These are phyloP conservation scores for Crypturellus tataupa DNA, from an alignment of 2,797 vertebrate species.

Conservation along the genomic window DNA sequence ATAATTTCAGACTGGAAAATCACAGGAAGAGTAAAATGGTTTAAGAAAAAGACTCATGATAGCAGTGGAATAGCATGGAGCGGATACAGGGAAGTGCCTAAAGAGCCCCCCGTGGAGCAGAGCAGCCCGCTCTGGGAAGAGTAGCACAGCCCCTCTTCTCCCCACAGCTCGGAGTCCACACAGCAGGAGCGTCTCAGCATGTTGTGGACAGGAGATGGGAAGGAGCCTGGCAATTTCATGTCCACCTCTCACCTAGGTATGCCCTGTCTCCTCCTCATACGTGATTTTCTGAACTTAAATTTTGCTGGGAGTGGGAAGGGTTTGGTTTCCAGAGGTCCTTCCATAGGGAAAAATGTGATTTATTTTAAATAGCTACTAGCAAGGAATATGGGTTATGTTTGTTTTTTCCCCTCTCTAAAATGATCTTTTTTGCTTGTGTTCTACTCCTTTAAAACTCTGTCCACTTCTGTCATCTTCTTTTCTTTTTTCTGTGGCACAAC, in stretches of 20 bases:
- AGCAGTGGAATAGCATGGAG: background rate
- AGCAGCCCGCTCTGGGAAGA: background rate
- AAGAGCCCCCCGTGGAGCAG: background rate
- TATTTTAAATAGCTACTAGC: background rate
- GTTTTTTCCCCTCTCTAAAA: background rate
- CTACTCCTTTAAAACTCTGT: background rate
- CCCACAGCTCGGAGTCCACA: background rate
- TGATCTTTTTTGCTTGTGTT: background rate
- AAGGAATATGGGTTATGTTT: background rate
- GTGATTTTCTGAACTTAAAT: background rate
- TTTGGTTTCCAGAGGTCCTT: background rate
- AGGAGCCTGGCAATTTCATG: background rate
- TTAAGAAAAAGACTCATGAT: background rate
- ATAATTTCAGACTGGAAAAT: background rate
- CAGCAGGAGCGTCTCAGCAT: background rate
- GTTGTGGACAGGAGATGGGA: background rate
- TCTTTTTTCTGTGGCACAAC: background rate
- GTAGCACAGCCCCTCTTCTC: background rate
- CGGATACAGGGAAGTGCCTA: background rate
- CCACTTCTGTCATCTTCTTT: background rate
- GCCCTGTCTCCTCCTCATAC: background rate
- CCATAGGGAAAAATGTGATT: background rate
- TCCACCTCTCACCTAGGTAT: background rate
- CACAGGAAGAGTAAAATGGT: background rate
- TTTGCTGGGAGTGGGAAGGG: background rate